Evolutionary conservation across 1,140 invertebrate species (phyloP), one percentile per base, ranked within the genome.

Genomic region (Drosophila simulans): DNA sequence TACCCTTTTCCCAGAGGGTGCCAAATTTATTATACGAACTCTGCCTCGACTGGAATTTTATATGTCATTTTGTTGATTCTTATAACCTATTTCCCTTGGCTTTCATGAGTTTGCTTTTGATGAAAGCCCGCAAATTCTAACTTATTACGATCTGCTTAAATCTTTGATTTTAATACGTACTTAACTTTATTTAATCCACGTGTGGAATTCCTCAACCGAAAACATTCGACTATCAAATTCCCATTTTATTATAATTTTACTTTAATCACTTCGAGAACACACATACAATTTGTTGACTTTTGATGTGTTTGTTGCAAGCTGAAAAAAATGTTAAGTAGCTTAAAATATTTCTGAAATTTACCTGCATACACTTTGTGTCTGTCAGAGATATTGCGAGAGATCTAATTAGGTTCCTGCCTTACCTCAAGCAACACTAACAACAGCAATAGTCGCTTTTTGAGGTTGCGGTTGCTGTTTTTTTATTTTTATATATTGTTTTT

Each of bases 351-450:
- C 54, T 72, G 35, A 46, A 42, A 62, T 72, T 13, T 72, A 52
- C 51, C 57, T 53, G 39, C 39, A 65, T 52, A 46, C 25, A 20
- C 17, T 27, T 37, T n/a, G 31, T 46, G 27, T 43, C 35, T 43
- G 43, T 20, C 42, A 34, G 55, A 20, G 22, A 62, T 54, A 53
- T 54, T 60, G 45, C 52, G 48, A 59, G 60, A 76, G 72, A 69
- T 77, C 73, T 77, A 76, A 77, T 77, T 77, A 54, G 74, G 55
- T 76, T 57, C 39, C 72, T 76, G 62, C 49, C 72, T 58, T 48
- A 48, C 54, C 71, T 42, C 48, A 75, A 65, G 53, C 42, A 40
- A 45, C 49, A 56, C 48, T 40, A 35, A 35, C 43, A 51, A 25
- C 45, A 60, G 31, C 57, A 52, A 52, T 35, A 51, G 31, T 34